These are phyloP conservation scores for Aphelocoma coerulescens DNA, from an alignment of 2,113 vertebrate species.

Conservation along the genomic window DNA sequence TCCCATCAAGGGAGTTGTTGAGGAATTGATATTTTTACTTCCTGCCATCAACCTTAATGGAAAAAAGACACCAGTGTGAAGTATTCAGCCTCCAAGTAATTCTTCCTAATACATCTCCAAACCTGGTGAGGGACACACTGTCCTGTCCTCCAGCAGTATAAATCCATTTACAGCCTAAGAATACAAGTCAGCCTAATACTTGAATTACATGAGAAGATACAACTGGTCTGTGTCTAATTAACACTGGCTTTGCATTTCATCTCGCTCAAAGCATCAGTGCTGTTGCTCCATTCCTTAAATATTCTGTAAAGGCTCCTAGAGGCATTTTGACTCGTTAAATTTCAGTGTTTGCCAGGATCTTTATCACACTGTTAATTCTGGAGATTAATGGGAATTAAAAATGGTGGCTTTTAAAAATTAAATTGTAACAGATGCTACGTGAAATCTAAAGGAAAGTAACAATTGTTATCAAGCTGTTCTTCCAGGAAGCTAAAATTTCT, in stretches of 20 bases:
- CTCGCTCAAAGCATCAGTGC: not conserved
- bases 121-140: not conserved
- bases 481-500: not conserved
- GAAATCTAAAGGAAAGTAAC: not conserved
- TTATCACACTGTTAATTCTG: constrained; percentile 9
- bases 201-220: not conserved
- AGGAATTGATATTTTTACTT: not conserved
- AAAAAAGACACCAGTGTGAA: not conserved
- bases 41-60: not conserved
- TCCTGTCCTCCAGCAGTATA: not conserved
- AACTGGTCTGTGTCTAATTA: not conserved
- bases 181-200: not conserved
- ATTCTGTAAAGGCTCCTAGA: not conserved
- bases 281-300: not conserved
- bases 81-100: not conserved
- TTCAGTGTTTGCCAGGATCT: not conserved
- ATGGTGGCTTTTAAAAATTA: constrained; percentile 15
- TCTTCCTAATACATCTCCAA: not conserved
- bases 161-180: not conserved
- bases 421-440: not conserved
- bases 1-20: rapidly evolving
- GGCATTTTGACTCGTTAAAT: constrained; percentile 1
- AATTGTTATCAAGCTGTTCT: constrained; percentile 38
- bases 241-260: not conserved
- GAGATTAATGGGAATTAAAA: constrained; percentile 48